Conservation (phyloP, 1,140 invertebrate species). For the Parapsyche elsis region DNA sequence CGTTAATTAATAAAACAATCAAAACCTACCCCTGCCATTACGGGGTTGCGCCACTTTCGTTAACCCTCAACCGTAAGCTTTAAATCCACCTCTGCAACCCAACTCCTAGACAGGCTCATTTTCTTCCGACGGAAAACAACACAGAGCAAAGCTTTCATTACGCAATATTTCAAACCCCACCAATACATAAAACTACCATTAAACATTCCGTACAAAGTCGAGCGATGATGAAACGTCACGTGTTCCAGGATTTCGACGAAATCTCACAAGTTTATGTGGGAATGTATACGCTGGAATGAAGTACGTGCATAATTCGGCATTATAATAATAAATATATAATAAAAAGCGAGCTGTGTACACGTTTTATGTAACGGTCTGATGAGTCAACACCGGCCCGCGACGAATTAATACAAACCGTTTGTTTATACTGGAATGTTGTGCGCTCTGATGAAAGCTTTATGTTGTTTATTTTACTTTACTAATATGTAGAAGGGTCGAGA, state of each 20-base stretch:
- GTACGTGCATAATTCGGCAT: too few relatives aligned
- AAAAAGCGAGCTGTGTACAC: neutral
- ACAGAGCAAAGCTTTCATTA: slow-evolving; percentile 1
- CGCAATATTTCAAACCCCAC: neutral
- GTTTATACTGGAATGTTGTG: neutral
- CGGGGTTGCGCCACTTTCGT: slow-evolving; percentile 9
- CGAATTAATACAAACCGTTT: slow-evolving; percentile 42
- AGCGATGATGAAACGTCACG: too few relatives aligned
- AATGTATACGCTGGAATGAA: too few relatives aligned
- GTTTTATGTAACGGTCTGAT: slow-evolving; percentile 6
- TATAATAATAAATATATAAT: neutral
- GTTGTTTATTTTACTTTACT: slow-evolving; percentile 12
- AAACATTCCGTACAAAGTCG: too few relatives aligned
- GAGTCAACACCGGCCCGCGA: slow-evolving; percentile 40
- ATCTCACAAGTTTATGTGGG: too few relatives aligned
- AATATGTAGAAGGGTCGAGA: neutral
- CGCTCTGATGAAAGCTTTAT: slow-evolving; percentile 8
- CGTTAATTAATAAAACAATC: slow-evolving; percentile 51
- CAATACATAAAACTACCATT: too few relatives aligned
- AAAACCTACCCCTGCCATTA: slow-evolving; percentile 36
- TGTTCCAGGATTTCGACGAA: too few relatives aligned
- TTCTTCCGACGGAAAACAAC: slow-evolving; percentile 3
- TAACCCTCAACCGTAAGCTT: slow-evolving; percentile 13
- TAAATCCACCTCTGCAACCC: slow-evolving; percentile 16
- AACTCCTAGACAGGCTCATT: neutral